Base-by-base conservation (phyloP, 2,888 invertebrate genomes). In the Cataglyphis altisquamis region DNA sequence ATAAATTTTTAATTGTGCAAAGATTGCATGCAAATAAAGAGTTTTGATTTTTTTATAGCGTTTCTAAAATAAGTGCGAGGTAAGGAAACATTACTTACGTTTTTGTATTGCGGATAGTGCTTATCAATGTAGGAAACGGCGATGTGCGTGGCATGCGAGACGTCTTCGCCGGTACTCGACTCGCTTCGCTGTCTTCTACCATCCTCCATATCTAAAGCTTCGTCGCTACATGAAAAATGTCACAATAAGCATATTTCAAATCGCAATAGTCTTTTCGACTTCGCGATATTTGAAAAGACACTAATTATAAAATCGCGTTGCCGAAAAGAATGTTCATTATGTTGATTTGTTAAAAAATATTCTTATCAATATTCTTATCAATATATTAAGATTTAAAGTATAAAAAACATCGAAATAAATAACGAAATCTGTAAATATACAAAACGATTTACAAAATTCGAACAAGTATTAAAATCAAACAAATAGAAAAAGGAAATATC, bases 151-250 rank as follows among this genome's bases (percentile, higher is more conserved):
- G 94, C 91, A 88, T 94, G 93, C 83, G 93, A 88, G 75, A 94
- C 94, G 81, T 94, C 94, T 55, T 91, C 96, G 29, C 94, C 95
- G 70, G 95, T 95, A 87, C 97, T 97, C 83, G 98, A 98, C 95
- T 98, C 98, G 39, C 97, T 97, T 77, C 98, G 96, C 84, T 97
- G 96, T 77, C 98, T 96, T 73, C 96, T 95, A 96, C 97, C 96
- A 84, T 96, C 97, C 84, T 97, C 97, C 93, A 96, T 95, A 90
- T 97, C 97, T 95, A 95, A 94, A 91, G 97, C 97, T 93, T 98
- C 98, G 94, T 98, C 98, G 95, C 98, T 98, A 95, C 1, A 78
- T 25, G 52, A 63, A 41, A 52, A 73, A 60, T 12, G 5, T 45
- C 15, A 73, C 25, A n/a, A 32, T 80, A n/a, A 80, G 36, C 18